Percentiles rank a stretch among this genome's conserved stretches.
Conservation (phyloP, 53 echinoderm and acorn worm species). For the Echinarachnius parma region DNA sequence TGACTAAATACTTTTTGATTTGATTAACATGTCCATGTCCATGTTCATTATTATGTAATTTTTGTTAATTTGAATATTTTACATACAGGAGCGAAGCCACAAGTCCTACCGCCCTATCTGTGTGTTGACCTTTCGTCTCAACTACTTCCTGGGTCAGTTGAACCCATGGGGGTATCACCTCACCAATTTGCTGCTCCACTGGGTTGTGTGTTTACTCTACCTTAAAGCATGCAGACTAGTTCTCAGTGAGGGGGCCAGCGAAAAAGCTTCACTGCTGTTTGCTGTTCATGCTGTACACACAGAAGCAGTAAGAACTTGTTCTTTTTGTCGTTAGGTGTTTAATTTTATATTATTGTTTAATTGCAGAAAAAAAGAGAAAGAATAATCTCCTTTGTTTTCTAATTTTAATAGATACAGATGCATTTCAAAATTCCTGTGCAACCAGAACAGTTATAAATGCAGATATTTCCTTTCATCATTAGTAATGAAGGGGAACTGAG, state of each 20-base stretch:
- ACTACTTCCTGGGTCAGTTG: conserved; percentile 61
- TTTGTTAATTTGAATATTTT: neutral
- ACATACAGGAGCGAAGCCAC: conserved; percentile 56
- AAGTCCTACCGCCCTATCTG: conserved; percentile 84
- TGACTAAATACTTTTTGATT: no score
- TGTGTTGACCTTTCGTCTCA: conserved; percentile 70
- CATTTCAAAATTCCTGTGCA: neutral
- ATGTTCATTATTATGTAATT: neutral
- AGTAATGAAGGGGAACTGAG: no score
- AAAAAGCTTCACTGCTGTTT: conserved; percentile 65
- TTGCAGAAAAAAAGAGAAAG: no score
- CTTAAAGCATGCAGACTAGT: conserved; percentile 48
- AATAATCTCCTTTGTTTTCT: no score
- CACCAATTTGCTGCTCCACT: conserved; percentile 61
- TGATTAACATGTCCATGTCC: no score
- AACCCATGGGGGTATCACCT: conserved; percentile 79
- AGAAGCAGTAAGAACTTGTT: conserved; percentile 35
- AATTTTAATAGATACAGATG: no score
- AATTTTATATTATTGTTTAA: no score
- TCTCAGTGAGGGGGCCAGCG: conserved; percentile 41
- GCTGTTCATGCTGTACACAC: conserved; percentile 57
- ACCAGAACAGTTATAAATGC: neutral
- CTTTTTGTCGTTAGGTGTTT: no score
- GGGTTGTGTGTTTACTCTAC: conserved; percentile 47
- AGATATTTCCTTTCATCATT: no score